Evolutionary conservation across 1,140 invertebrate genomes (phyloP).

Genomic region (Heterodera schachtii): DNA sequence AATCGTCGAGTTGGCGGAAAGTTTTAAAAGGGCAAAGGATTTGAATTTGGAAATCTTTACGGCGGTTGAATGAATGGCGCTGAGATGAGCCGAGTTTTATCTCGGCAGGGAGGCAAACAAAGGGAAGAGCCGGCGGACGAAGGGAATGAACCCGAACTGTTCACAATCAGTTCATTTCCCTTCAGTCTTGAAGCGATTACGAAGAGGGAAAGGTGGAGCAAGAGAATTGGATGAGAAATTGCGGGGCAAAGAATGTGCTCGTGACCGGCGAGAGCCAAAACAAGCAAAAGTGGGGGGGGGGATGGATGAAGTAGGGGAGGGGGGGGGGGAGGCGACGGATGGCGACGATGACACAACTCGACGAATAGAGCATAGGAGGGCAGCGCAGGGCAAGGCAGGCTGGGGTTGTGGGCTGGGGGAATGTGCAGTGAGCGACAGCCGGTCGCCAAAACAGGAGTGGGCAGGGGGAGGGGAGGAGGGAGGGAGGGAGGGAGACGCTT

Average conservation of each 20-base stretch:
- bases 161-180: background rate
- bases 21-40: background rate
- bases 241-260: slow-evolving; percentile 3
- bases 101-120: background rate
- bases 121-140: background rate
- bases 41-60: background rate
- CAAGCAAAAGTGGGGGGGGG: slow-evolving; percentile 5
- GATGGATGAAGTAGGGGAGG: background rate
- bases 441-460: slow-evolving; percentile 14
- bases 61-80: no score
- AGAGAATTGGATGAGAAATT: slow-evolving; percentile 6
- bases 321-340: slow-evolving; percentile 4
- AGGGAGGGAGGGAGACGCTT: background rate
- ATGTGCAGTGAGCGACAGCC: slow-evolving; percentile 5
- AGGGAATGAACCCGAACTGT: background rate
- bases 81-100: background rate
- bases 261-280: slow-evolving; percentile 20
- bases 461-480: no score
- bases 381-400: background rate
- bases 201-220: slow-evolving; percentile 1
- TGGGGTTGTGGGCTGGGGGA: background rate
- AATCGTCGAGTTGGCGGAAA: no score
- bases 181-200: slow-evolving; percentile 4
- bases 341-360: slow-evolving; percentile 20
- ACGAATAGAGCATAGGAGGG: background rate